phyloP scores from a whole-genome alignment of 2,113 vertebrate genomes.

The Uria lomvia region DNA sequence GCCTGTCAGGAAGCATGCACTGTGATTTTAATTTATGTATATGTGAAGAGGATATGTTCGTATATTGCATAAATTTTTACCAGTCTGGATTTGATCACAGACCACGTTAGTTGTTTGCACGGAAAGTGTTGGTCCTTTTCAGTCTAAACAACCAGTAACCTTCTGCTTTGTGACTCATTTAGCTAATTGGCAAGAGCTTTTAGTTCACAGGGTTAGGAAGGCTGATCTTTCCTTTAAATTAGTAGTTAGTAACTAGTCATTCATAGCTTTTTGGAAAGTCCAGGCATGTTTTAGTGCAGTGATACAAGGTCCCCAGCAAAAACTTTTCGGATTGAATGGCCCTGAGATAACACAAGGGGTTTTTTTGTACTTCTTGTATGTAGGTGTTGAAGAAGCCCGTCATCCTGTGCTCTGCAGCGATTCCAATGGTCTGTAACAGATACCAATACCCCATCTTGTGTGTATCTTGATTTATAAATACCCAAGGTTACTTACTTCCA shows the following conservation, averaged over 20 bases:
- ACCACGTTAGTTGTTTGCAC: not conserved
- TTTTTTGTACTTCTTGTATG: not conserved
- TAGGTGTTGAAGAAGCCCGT: not conserved
- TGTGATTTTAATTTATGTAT: not conserved
- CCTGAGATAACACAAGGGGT: not conserved
- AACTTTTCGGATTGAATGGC: not conserved
- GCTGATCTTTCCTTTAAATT: not conserved
- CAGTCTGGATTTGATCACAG: not conserved
- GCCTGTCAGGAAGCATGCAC: not conserved
- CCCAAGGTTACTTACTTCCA: not conserved
- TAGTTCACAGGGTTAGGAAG: not conserved
- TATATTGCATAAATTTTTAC: not conserved
- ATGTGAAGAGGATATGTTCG: not conserved
- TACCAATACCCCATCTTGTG: not conserved
- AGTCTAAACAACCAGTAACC: not conserved
- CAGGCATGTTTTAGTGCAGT: not conserved
- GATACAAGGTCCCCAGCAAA: not conserved
- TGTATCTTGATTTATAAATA: not conserved
- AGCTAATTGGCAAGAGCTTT: not conserved
- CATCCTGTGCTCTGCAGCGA: not conserved
- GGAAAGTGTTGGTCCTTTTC: not conserved
- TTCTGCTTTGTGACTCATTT: not conserved
- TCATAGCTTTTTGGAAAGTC: not conserved
- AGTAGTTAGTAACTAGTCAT: not conserved
- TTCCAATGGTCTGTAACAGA: not conserved